Evolutionary conservation across 1,140 invertebrate genomes (phyloP), one percentile per base, ranked within the genome.

Genomic region (Euschistus heros): DNA sequence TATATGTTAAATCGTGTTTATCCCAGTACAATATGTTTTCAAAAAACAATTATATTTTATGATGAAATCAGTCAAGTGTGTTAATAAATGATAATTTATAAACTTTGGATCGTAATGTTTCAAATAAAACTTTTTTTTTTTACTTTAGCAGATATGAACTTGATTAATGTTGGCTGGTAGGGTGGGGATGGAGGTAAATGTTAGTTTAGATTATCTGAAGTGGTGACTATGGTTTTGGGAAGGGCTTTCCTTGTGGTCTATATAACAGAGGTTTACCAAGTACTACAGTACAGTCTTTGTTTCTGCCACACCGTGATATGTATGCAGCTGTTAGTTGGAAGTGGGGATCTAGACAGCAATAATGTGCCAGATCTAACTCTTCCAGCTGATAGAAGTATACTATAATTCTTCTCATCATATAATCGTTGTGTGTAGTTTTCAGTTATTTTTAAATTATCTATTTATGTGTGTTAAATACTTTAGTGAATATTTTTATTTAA

Each of bases 281-380:
- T 44, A 54, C 22, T 26, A 15, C 14, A 33, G 55, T 24, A 54
- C 66, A 63, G 60, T 22, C 26, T 20, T 55, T 24, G 20, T 20
- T 33, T 62, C 15, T 22, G 18, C 24, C 24, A 17, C 20, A 37
- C 8, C 33, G 33, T 37, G 24, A 24, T 10, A 42, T 61, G 46
- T 65, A 44, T 42, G 42, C 62, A 42, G 63, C 67, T 60, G 44
- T 65, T 65, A 72, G 81, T 81, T 82, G 81, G 81, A 83, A 81
- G 77, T 77, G 78, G 75, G 71, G 80, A 79, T 81, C 80, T 80
- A 71, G 75, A 76, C 80, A 81, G 70, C 66, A 69, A 26, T 37
- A 63, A 47, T 68, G 64, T 68, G 81, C 80, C 81, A 83, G 81
- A 83, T 83, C 81, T 83, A 83, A 81, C 80, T 83, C 81, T 83